Evolutionary conservation across 2,113 vertebrate species (phyloP), one percentile per base, ranked within the genome.

Genomic region (Pavo muticus): DNA sequence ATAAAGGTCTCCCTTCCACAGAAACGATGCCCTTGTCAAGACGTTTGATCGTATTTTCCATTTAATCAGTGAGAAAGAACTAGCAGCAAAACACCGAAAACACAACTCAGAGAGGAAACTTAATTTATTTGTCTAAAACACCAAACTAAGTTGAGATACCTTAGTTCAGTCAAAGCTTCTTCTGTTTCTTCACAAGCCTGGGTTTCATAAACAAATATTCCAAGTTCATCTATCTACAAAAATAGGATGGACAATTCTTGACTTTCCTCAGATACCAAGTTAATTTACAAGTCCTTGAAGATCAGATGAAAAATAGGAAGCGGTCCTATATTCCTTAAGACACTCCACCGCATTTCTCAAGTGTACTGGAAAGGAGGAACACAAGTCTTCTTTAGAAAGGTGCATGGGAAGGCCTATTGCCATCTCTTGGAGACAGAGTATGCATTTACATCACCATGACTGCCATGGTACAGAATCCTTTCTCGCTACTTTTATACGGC

Each of bases 51-150:
- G 44, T 84, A 87, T 75, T 79, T 96, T 86, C 72, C 4, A 47
- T 94, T 93, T 20, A 76, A 84, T 90, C 77, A 27, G 6, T 93
- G 64, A 94, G 72, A 94, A 96, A 84, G 35, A 93, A 96, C 47
- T 80, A 87, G 93, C 68, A 97, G 94, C 93, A 95, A 97, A 96
- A 96, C 90, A 98, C 92, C 67, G 95, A 96, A 95, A 97, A 97
- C 95, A 97, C 95, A 97, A 94, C 67, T 96, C 52, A 44, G 94
- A 83, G 78, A 95, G 84, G 87, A 95, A 94, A 91, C 92, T 95
- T 93, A 91, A 97, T 97, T 98, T 98, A 98, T 97, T 98, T 89
- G 39, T 76, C 95, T 97, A 91, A 91, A 95, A 82, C 94, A 95
- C 93, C 88, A 94, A 93, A 96, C 97, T 96, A 97, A 93, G 88